A percentile compares a stretch with the other conserved stretches of the same genome.
phyloP scores from a whole-genome alignment of 2,113 vertebrate genomes.

The Lutjanus erythropterus region DNA sequence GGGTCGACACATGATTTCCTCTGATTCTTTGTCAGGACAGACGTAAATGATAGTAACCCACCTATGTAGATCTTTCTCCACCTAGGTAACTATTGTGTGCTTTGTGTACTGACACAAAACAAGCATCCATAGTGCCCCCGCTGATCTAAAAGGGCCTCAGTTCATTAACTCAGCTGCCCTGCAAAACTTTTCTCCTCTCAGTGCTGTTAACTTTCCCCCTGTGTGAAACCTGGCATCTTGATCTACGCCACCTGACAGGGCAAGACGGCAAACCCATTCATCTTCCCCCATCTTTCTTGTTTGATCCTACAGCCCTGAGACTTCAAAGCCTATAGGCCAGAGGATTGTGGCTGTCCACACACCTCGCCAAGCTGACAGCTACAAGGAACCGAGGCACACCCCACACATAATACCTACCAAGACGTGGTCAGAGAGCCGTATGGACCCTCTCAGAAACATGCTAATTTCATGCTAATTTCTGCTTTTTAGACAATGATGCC shows the following conservation, averaged over 20 bases:
- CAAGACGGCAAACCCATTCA: slow-evolving; percentile 57
- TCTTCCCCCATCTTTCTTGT: slow-evolving; percentile 59
- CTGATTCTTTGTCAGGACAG: neutral
- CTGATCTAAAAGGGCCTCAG: neutral
- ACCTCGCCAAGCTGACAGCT: slow-evolving; percentile 29
- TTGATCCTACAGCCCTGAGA: slow-evolving; percentile 62
- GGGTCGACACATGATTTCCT: neutral
- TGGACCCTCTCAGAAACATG: slow-evolving; percentile 30
- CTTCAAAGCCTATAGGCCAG: slow-evolving; percentile 63
- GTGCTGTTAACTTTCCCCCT: slow-evolving; percentile 34
- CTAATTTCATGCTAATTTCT: slow-evolving; percentile 51
- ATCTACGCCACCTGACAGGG: slow-evolving; percentile 68
- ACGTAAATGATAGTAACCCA: neutral
- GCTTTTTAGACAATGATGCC: slow-evolving; percentile 25
- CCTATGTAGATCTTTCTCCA: too few relatives aligned
- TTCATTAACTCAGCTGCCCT: slow-evolving; percentile 43
- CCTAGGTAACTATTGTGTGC: slow-evolving; percentile 1
- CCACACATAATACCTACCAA: slow-evolving; percentile 15
- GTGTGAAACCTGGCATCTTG: slow-evolving; percentile 60
- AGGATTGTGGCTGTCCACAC: slow-evolving; percentile 30
- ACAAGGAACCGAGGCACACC: slow-evolving; percentile 13
- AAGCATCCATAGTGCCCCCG: neutral
- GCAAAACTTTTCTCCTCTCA: slow-evolving; percentile 38
- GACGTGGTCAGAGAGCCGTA: neutral
- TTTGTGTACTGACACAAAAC: slow-evolving; percentile 25